phyloP scores from a whole-genome alignment of 2,797 vertebrate species.

The Pangasius djambal region DNA sequence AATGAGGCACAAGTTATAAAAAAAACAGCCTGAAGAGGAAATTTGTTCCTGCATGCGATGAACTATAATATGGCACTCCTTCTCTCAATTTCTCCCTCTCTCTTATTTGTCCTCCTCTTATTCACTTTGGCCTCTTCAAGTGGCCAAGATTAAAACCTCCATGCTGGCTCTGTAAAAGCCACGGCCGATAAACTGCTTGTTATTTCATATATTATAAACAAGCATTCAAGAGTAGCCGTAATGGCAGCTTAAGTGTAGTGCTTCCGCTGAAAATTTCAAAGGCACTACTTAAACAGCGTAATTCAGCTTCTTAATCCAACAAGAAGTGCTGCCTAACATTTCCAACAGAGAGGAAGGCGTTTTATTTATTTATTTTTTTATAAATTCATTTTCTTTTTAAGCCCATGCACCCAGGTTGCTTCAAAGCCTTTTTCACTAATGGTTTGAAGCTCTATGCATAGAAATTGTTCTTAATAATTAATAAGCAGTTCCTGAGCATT shows the following conservation, averaged over 20 bases:
- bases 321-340: slow-evolving; percentile 63
- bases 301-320: slow-evolving; percentile 67
- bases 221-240: slow-evolving; percentile 59
- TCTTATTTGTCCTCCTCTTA: slow-evolving; percentile 45
- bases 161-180: slow-evolving; percentile 46
- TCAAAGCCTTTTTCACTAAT: slow-evolving; percentile 67
- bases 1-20: background rate
- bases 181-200: slow-evolving; percentile 67
- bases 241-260: slow-evolving; percentile 66
- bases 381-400: slow-evolving; percentile 6
- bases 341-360: slow-evolving; percentile 33
- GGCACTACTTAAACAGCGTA: slow-evolving; percentile 55
- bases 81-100: slow-evolving; percentile 19
- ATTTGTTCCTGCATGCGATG: background rate
- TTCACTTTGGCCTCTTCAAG: slow-evolving; percentile 48
- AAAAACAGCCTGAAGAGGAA: background rate
- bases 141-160: slow-evolving; percentile 19
- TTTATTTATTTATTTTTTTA: background rate
- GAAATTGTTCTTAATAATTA: slow-evolving; percentile 76
- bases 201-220: slow-evolving; percentile 73
- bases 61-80: background rate
- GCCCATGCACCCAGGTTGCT: slow-evolving; percentile 36
- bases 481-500: slow-evolving; percentile 62
- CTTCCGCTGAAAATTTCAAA: slow-evolving; percentile 71
- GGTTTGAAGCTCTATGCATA: slow-evolving; percentile 76